Conservation (phyloP, 1,140 invertebrate genomes). For the Cyrtorhinus lividipennis region DNA sequence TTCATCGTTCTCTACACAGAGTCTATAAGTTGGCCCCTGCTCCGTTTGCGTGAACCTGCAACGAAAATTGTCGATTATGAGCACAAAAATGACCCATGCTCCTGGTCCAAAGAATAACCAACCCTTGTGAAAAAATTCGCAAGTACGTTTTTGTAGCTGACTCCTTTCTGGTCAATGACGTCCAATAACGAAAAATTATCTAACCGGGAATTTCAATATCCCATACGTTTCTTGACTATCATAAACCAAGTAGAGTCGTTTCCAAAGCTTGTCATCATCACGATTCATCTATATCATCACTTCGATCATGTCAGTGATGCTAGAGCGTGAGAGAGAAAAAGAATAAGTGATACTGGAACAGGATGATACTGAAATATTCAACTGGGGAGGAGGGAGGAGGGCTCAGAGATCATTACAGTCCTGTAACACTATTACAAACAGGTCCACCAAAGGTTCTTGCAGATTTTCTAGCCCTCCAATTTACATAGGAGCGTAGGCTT, state of each 20-base stretch:
- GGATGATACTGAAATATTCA: too few relatives aligned
- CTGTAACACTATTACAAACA: too few relatives aligned
- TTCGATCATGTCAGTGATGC: too few relatives aligned
- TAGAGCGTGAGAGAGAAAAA: too few relatives aligned
- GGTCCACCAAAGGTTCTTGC: too few relatives aligned
- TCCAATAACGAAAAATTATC: slow-evolving; percentile 35
- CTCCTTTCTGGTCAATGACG: too few relatives aligned
- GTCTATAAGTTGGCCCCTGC: slow-evolving; percentile 25
- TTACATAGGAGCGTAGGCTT: too few relatives aligned
- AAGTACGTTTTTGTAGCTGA: slow-evolving; percentile 20
- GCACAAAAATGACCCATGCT: not conserved
- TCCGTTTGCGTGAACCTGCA: slow-evolving; percentile 34
- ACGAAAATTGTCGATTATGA: not conserved
- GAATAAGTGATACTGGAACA: too few relatives aligned
- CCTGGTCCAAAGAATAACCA: not conserved
- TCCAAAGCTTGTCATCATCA: not conserved
- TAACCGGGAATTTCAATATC: slow-evolving; percentile 27
- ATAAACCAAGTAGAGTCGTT: slow-evolving; percentile 8
- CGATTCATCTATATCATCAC: not conserved
- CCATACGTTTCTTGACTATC: slow-evolving; percentile 24
- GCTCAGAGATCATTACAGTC: too few relatives aligned
- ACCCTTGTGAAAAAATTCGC: not conserved
- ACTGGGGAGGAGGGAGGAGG: too few relatives aligned
- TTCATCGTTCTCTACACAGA: slow-evolving; percentile 17
- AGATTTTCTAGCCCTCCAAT: too few relatives aligned